Base-by-base conservation (phyloP, 2,797 vertebrate genomes). In the Hypotaenidia okinawae region DNA sequence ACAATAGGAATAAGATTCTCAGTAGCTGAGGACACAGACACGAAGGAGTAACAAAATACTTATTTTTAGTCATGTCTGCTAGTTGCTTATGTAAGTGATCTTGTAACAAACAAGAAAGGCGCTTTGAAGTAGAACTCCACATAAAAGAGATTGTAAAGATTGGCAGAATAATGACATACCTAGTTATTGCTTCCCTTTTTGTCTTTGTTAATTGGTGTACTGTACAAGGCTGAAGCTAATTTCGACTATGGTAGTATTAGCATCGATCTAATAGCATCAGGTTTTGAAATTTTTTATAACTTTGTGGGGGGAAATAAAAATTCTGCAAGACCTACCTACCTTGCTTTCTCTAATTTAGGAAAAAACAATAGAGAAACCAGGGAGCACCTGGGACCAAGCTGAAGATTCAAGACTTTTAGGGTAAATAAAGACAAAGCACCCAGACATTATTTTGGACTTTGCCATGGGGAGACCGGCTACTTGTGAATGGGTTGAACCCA, bases 81-180 rank as follows among this genome's bases (percentile, higher is more conserved):
- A 55, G 25, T 58, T 80, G 72, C 62, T 92, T 94, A 81, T 92
- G 37, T 91, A 95, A 96, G 64, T 33, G 62, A 89, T 81, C 82
- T 75, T 61, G 32, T 52, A 79, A 66, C 79, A 94, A 95, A 86
- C 41, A 78, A 75, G 27, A 89, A 87, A 87, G 55, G 51, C 1
- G 0, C 87, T 96, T 95, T 95, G 85, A 97, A 94, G 87, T 67
- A 73, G 69, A 84, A 91, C 88, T 85, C 45, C 47, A 63, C 59
- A 84, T 81, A 35, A 94, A 96, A 91, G 61, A 74, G 73, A 47
- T 59, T 19, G 18, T 21, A 69, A 90, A 94, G 87, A 86, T 57
- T 82, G 82, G 37, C 72, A 93, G 89, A 90, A 92, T 82, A 90
- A 90, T 63, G 54, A 39, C 67, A 73, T 23, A 55, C 33, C 62